phyloP scores from a whole-genome alignment of 2,113 vertebrate genomes.

The Marmota monax region DNA sequence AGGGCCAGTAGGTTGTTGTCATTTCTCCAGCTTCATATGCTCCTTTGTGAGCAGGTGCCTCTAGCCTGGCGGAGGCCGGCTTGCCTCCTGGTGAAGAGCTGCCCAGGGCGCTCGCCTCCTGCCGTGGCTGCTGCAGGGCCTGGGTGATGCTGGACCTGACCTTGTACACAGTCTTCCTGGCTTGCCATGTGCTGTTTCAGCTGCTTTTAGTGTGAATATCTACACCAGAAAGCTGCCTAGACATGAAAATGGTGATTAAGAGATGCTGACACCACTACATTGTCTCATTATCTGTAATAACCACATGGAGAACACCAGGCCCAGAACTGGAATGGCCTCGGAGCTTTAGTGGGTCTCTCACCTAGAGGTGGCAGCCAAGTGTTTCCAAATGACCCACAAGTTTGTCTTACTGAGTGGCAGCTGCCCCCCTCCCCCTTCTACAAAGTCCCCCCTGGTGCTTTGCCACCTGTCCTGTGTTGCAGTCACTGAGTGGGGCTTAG shows the following conservation, averaged over 20 bases:
- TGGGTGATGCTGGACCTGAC: not conserved
- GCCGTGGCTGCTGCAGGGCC: not conserved
- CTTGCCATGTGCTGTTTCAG: constrained; percentile 93
- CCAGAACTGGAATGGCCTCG: not conserved
- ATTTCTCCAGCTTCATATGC: fast-evolving
- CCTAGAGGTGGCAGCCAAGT: not conserved
- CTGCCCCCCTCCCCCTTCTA: not conserved
- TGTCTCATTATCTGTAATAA: constrained; percentile 89
- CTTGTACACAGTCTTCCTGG: constrained; percentile 86
- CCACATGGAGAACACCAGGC: constrained; percentile 89
- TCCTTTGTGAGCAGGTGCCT: not conserved
- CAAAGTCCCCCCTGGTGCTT: not conserved
- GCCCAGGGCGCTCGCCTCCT: not conserved
- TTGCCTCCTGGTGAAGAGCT: not conserved
- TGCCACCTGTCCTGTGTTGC: not conserved
- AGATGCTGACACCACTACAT: constrained; percentile 93
- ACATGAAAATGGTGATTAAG: constrained; percentile 93
- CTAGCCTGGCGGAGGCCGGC: not conserved
- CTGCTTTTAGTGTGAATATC: constrained; percentile 91
- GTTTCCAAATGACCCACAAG: fast-evolving
- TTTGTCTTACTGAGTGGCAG: not conserved
- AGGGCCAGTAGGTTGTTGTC: not conserved
- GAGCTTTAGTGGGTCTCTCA: not conserved
- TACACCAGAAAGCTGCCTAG: constrained; percentile 87
- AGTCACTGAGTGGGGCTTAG: not conserved